Conservation (phyloP, 2,888 invertebrate genomes). For the Lasioglossum marginatum region DNA sequence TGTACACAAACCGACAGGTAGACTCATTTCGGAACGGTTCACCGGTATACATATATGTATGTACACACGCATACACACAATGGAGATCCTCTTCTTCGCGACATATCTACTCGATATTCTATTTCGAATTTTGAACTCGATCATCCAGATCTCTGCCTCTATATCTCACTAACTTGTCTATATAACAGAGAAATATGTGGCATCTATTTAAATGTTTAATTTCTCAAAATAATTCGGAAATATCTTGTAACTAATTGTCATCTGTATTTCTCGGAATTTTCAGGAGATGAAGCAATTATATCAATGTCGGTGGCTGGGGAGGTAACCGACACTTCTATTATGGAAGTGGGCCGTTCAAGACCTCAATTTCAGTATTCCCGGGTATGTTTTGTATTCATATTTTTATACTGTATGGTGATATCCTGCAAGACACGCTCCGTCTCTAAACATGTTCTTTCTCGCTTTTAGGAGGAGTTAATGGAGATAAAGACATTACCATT, state of each 20-base stretch:
- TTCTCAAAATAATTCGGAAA: background rate
- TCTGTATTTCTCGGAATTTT: slow-evolving; percentile 50
- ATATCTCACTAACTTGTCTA: background rate
- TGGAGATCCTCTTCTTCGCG: background rate
- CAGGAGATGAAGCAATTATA: slow-evolving; percentile 86
- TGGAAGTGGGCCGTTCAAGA: slow-evolving; percentile 83
- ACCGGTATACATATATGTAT: background rate
- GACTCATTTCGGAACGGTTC: slow-evolving; percentile 2
- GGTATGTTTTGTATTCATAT: slow-evolving; percentile 64
- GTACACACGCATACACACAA: background rate
- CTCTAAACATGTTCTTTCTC: background rate
- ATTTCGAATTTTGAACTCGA: background rate
- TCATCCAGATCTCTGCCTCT: background rate
- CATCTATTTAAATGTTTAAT: background rate
- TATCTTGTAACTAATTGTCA: background rate
- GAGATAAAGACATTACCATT: slow-evolving; percentile 89
- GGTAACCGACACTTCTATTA: slow-evolving; percentile 83
- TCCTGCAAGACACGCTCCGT: background rate
- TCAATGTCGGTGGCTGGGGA: slow-evolving; percentile 85
- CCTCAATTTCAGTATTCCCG: slow-evolving; percentile 84
- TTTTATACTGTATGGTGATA: background rate
- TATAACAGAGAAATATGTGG: background rate
- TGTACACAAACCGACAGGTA: slow-evolving; percentile 19
- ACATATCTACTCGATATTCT: background rate
- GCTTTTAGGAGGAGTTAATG: slow-evolving; percentile 90